These are phyloP conservation scores for Colistium nudipinnis DNA, from an alignment of 2,113 vertebrate species.

Conservation along the genomic window DNA sequence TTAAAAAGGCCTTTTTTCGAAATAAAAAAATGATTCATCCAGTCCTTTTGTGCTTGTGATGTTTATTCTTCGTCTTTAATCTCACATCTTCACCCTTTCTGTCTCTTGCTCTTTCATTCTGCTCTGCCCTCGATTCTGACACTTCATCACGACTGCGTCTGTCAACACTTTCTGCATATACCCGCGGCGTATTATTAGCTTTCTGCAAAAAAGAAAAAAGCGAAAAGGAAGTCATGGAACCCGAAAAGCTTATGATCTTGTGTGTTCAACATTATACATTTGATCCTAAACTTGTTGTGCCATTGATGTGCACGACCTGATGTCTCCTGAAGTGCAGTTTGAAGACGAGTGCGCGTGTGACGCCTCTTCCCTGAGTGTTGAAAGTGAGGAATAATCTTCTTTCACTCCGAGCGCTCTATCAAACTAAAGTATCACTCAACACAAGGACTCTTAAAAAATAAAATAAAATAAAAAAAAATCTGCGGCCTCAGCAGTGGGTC, in stretches of 20 bases:
- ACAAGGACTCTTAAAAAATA: conserved; percentile 25
- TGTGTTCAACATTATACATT: not conserved
- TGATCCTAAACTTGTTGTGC: not conserved
- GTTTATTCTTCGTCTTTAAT: not conserved
- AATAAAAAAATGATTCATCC: not conserved
- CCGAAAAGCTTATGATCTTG: not conserved
- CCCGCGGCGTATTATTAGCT: not conserved
- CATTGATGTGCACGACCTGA: not conserved
- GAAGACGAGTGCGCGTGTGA: not conserved
- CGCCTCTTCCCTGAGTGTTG: not conserved
- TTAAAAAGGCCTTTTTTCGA: not conserved
- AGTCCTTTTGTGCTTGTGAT: not conserved
- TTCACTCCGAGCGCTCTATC: conserved; percentile 17
- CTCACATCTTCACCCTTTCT: not conserved
- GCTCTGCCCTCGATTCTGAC: not conserved
- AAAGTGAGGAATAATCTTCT: conserved; percentile 24
- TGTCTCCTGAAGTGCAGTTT: conserved; percentile 1
- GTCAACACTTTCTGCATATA: conserved; percentile 8
- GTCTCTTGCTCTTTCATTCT: not conserved
- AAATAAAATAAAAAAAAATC: conserved; percentile 38
- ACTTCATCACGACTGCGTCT: not conserved
- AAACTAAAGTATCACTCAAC: conserved; percentile 20
- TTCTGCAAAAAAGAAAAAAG: not conserved
- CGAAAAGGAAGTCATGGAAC: not conserved
- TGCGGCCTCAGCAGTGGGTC: conserved; percentile 23